Conservation (phyloP, 2,888 invertebrate species). For the Conops quadrifasciatus region DNA sequence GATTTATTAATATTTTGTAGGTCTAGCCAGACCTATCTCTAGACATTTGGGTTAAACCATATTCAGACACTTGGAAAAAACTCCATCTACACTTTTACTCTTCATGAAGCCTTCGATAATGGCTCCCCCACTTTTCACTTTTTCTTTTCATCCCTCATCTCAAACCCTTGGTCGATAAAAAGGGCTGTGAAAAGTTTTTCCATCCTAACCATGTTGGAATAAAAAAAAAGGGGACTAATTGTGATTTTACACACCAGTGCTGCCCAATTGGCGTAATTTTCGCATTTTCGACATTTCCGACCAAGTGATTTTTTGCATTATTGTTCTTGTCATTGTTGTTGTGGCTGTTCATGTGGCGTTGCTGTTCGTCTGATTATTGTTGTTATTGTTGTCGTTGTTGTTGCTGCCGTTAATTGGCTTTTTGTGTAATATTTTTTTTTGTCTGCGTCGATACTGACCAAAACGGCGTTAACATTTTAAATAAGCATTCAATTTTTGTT, state of each 20-base stretch:
- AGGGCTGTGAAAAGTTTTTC: no score
- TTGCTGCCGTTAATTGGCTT: conserved; percentile 14
- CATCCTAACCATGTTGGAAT: not conserved
- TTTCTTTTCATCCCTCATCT: not conserved
- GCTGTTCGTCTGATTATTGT: no score
- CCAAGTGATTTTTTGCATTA: not conserved
- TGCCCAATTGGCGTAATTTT: conserved; percentile 31
- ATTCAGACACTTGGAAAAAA: no score
- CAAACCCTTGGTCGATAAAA: no score
- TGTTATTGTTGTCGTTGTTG: conserved; percentile 14
- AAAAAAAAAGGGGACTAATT: conserved; percentile 10
- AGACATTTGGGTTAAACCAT: no score
- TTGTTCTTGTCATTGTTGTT: conserved; percentile 2
- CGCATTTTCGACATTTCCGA: conserved; percentile 27
- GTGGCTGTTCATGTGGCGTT: conserved; percentile 8
- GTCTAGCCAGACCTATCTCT: no score
- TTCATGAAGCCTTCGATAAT: no score
- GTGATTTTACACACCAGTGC: conserved; percentile 32
- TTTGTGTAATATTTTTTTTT: not conserved
- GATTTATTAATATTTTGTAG: no score
- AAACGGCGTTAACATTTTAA: conserved; percentile 22
- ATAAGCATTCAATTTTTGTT: conserved; percentile 22
- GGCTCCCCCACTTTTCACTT: not conserved
- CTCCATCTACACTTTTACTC: no score
- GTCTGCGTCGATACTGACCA: not conserved